Evolutionary conservation across 1,140 invertebrate genomes (phyloP).

Genomic region (Nymphalis io): DNA sequence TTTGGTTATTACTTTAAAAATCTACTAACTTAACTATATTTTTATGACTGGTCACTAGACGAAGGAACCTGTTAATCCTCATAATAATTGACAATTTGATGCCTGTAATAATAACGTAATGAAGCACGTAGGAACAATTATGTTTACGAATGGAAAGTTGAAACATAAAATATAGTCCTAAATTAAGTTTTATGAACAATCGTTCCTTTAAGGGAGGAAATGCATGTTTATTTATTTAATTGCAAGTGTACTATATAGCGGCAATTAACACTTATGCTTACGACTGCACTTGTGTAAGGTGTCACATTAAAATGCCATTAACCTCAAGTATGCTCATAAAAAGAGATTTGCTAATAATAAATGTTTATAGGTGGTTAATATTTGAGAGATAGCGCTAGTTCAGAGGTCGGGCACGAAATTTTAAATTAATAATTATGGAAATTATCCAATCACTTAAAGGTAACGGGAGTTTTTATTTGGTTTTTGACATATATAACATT

Average conservation of each 20-base stretch:
- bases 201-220: background rate
- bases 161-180: background rate
- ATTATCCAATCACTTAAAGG: no score
- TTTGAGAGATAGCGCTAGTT: conserved; percentile 5
- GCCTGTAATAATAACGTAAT: no score
- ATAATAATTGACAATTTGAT: no score
- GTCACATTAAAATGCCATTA: conserved; percentile 35
- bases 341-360: conserved; percentile 18
- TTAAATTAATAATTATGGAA: background rate
- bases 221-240: background rate
- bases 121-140: no score
- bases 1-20: no score
- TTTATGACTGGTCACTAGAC: no score
- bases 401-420: background rate
- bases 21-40: no score
- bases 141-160: no score
- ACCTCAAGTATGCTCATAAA: conserved; percentile 24
- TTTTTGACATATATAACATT: no score
- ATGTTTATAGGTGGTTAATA: conserved; percentile 1
- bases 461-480: no score
- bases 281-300: conserved; percentile 21
- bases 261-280: conserved; percentile 12
- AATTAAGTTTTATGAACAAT: background rate
- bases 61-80: no score
- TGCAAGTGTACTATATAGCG: background rate